A percentile compares a stretch with the other conserved stretches of the same genome.
Evolutionary conservation across 2,113 vertebrate genomes (phyloP).

Genomic region (Rhagologus leucostigma): DNA sequence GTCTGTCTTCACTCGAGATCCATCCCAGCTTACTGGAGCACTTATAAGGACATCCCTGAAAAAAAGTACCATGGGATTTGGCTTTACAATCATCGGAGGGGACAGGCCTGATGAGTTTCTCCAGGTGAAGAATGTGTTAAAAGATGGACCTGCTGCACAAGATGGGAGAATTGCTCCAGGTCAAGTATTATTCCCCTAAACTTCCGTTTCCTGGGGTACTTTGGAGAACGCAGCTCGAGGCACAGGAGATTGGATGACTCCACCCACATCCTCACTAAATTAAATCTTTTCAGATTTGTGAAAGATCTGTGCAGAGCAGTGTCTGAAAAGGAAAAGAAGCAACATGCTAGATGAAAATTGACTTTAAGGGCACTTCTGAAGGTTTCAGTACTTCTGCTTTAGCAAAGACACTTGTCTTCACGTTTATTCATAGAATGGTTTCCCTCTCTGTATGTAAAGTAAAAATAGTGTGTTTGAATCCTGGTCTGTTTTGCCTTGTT

Average conservation of each 20-base stretch:
- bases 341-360: neutral
- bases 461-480: neutral
- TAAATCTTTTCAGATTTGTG: neutral
- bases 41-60: slow-evolving; percentile 85
- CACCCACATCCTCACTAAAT: neutral
- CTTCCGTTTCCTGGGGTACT: neutral
- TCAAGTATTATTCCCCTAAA: slow-evolving; percentile 32
- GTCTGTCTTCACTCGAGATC: slow-evolving; percentile 88
- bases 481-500: neutral
- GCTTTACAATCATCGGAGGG: slow-evolving; percentile 98
- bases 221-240: neutral
- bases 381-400: neutral
- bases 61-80: slow-evolving; percentile 93
- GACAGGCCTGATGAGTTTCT: slow-evolving; percentile 96
- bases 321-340: neutral
- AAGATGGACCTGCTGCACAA: slow-evolving; percentile 91
- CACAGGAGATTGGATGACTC: neutral
- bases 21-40: slow-evolving; percentile 86
- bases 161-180: slow-evolving; percentile 95
- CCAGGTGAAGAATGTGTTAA: slow-evolving; percentile 95
- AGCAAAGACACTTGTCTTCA: neutral
- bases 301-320: neutral
- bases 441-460: neutral
- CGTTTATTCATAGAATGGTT: neutral
- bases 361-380: neutral